These are phyloP conservation scores for Epinotia nisella DNA, from an alignment of 2,888 invertebrate genomes.

Conservation along the genomic window DNA sequence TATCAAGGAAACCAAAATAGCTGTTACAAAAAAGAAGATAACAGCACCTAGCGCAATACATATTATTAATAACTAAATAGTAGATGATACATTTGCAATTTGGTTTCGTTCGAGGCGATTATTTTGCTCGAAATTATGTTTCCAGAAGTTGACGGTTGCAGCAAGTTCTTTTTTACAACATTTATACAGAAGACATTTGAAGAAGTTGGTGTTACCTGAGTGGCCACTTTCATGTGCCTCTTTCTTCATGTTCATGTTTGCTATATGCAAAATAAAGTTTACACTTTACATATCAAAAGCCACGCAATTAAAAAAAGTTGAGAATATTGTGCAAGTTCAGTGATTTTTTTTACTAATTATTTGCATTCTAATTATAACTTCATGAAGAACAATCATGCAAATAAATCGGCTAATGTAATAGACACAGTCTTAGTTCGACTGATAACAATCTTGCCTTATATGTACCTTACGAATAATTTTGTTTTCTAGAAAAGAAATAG, in stretches of 20 bases:
- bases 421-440: background rate
- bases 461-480: background rate
- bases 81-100: background rate
- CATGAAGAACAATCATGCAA: conserved; percentile 3
- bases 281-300: conserved; percentile 12
- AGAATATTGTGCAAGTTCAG: background rate
- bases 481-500: conserved; percentile 8
- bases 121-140: background rate
- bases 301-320: conserved; percentile 1
- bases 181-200: background rate
- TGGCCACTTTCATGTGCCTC: conserved; percentile 17
- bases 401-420: background rate
- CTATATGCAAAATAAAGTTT: conserved; percentile 27
- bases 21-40: background rate
- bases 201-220: conserved; percentile 16
- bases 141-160: conserved; percentile 5
- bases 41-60: too few species aligned
- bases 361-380: background rate
- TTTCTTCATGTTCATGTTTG: conserved; percentile 17
- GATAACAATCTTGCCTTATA: background rate
- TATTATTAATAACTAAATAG: too few species aligned
- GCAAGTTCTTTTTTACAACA: conserved; percentile 7
- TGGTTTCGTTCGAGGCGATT: background rate
- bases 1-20: background rate
- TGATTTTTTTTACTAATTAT: background rate